Conservation (phyloP, 2,888 invertebrate species). For the Thereva unica region DNA sequence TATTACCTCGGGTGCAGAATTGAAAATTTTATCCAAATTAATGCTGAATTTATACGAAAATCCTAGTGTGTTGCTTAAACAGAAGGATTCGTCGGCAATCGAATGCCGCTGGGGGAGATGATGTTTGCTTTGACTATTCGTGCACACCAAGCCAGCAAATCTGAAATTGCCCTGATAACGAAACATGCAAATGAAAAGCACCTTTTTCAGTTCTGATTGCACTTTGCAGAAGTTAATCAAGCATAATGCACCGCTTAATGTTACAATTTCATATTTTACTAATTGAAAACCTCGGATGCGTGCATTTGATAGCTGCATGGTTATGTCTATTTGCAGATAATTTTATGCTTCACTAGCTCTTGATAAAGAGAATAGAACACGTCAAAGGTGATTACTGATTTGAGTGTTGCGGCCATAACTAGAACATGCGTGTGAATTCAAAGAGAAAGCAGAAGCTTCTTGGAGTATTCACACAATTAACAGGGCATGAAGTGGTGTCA, state of each 20-base stretch:
- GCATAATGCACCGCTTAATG: conserved; percentile 26
- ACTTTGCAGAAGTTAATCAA: conserved; percentile 28
- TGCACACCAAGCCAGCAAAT: conserved; percentile 18
- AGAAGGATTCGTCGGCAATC: conserved; percentile 33
- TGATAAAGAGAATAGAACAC: background rate
- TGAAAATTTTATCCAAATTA: conserved; percentile 51
- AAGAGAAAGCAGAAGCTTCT: too few species aligned
- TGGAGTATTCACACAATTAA: too few species aligned
- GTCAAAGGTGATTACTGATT: background rate
- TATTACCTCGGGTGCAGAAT: conserved; percentile 45
- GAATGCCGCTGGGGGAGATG: conserved; percentile 3
- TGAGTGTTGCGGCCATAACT: background rate
- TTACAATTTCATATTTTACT: conserved; percentile 30
- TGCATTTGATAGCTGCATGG: conserved; percentile 9
- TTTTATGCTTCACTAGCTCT: conserved; percentile 15
- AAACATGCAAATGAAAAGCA: conserved; percentile 28
- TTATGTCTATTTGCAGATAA: conserved; percentile 24
- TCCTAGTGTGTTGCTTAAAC: conserved; percentile 51
- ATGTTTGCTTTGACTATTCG: conserved; percentile 24
- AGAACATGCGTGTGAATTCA: too few species aligned
- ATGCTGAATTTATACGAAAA: conserved; percentile 54
- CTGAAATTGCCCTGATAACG: conserved; percentile 8
- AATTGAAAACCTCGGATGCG: conserved; percentile 24
- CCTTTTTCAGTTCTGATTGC: conserved; percentile 29
- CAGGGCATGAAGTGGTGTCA: too few species aligned